These are phyloP conservation scores for Metacarcinus magister DNA, from an alignment of 2,888 invertebrate species.

Conservation along the genomic window DNA sequence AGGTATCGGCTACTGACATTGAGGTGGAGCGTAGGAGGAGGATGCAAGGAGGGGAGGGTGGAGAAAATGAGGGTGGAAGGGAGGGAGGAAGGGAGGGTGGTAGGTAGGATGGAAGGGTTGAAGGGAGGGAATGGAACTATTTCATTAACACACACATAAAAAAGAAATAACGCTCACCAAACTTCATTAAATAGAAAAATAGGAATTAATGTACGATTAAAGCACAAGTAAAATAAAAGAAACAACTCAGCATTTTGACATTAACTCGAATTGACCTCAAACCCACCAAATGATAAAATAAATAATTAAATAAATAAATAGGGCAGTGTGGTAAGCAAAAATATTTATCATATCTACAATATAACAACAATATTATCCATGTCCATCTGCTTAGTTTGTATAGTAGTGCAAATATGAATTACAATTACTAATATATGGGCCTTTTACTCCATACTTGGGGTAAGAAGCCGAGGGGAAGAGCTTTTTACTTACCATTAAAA, in stretches of 20 bases:
- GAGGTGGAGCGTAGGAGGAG: not conserved
- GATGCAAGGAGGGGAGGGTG: not conserved
- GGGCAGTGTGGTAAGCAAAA: no score
- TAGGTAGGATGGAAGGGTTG: not conserved
- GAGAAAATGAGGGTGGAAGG: not conserved
- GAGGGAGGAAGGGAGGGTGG: not conserved
- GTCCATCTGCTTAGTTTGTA: no score
- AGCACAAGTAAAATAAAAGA: not conserved
- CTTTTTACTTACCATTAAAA: no score
- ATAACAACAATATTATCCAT: no score
- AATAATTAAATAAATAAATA: no score
- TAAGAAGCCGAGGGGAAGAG: no score
- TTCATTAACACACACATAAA: constrained; percentile 1
- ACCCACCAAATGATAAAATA: no score
- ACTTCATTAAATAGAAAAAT: not conserved
- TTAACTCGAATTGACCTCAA: not conserved
- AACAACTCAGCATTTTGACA: not conserved
- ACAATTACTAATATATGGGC: no score
- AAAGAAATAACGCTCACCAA: not conserved
- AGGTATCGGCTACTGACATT: not conserved
- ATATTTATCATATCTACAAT: no score
- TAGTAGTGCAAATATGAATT: no score
- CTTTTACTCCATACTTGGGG: no score
- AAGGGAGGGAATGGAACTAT: not conserved
- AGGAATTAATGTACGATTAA: not conserved